Base-by-base conservation (phyloP, 2,888 invertebrate genomes). In the Epirrhoe tristata region DNA sequence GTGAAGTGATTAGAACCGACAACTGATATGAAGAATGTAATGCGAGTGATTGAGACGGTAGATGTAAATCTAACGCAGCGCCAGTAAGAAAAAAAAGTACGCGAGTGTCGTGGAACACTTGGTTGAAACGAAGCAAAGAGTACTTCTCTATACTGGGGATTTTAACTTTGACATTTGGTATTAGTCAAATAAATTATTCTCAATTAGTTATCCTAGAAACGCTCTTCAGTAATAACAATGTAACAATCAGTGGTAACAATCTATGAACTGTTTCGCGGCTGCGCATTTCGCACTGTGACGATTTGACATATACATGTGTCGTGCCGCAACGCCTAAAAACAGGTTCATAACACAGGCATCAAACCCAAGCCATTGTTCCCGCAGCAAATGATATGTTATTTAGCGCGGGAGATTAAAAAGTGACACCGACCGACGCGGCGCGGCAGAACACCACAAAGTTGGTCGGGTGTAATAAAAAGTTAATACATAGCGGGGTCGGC, bases 401-500 rank as follows among this genome's bases (percentile, higher is more conserved):
- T 46, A 53, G 39, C 59, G 24, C 39, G 43, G 58, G 64, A 67
- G 70, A 70, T 70, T 70, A 70, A 70, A 70, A 70, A 70, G 70
- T 67, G 66, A 64, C 64, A 70, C 64, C 54, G 51, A 70, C 64
- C 54, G 51, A 14, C 64, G 31, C 63, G 81, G 76, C 75, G 85
- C 79, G 83, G 80, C 82, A 74, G 81, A 86, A 85, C 88, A 88
- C 89, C 88, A 84, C 85, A 81, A 90, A 91, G 86, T 91, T 91
- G 82, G 87, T 86, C 81, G 81, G 78, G 81, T 83, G 88, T 89
- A 90, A 91, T 91, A 92, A 91, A 92, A 91, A 91, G 90, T 90
- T 90, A 87, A 89, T 88, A 88, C 88, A 87, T 87, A 84, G 86
- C 84, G 80, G 83, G 81, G 84, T 81, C 82, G 86, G 84, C 84